These are phyloP conservation scores for Montipora efflorescens DNA, from an alignment of 64 coral and sea anemone genomes.

Conservation along the genomic window DNA sequence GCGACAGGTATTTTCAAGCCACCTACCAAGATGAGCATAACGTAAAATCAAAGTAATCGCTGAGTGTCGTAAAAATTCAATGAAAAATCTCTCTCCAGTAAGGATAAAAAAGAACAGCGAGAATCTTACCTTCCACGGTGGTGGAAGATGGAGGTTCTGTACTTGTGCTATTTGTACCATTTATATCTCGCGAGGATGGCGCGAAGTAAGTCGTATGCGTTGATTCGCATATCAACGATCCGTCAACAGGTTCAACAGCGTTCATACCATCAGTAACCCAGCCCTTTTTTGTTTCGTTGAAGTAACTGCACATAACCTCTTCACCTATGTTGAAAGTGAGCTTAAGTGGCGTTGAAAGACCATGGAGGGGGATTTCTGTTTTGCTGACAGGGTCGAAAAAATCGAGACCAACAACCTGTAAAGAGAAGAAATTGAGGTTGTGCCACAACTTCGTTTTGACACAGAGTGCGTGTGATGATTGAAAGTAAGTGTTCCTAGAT, in stretches of 20 bases:
- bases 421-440: not conserved
- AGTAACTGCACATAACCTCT: not conserved
- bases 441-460: no score
- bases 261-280: conserved; percentile 8
- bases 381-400: not conserved
- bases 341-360: not conserved
- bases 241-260: not conserved
- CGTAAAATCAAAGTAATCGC: no score
- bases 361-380: not conserved
- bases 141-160: no score
- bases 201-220: conserved; percentile 30
- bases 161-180: no score
- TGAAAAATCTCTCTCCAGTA: no score
- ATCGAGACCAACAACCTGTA: conserved; percentile 3
- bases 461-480: no score
- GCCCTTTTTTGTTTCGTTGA: not conserved
- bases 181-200: not conserved
- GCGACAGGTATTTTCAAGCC: no score
- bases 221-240: not conserved
- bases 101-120: no score
- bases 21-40: no score
- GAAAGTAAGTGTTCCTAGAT: no score
- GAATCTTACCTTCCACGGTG: no score
- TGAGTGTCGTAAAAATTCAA: no score
- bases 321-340: not conserved